phyloP scores from a whole-genome alignment of 2,113 vertebrate genomes.

The Boulengeromyrus knoepffleri region DNA sequence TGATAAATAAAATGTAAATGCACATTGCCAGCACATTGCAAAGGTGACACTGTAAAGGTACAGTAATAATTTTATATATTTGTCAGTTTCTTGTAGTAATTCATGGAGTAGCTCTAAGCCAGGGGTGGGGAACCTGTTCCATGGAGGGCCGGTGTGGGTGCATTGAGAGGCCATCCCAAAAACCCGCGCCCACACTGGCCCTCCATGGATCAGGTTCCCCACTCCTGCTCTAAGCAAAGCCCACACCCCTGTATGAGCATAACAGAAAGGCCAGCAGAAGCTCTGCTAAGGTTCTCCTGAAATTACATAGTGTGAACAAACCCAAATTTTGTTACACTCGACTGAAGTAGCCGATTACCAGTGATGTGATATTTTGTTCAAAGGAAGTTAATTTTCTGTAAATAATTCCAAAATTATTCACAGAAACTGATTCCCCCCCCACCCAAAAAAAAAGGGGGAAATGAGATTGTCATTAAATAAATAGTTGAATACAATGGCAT shows the following conservation, averaged over 20 bases:
- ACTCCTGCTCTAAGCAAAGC: neutral
- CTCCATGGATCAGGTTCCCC: no score
- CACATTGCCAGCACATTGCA: neutral
- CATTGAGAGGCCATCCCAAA: no score
- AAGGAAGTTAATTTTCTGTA: neutral
- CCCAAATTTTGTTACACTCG: neutral
- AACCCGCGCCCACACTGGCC: no score
- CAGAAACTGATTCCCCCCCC: neutral
- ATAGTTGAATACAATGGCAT: neutral
- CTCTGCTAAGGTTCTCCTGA: neutral
- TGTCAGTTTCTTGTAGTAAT: neutral
- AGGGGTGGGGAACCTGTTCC: no score
- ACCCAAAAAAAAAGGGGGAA: neutral
- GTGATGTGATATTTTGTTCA: neutral
- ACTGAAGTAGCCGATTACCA: neutral
- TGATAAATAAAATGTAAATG: neutral
- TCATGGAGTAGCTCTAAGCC: neutral
- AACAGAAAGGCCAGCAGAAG: neutral
- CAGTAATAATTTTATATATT: neutral
- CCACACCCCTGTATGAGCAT: neutral
- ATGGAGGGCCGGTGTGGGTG: no score
- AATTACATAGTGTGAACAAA: neutral
- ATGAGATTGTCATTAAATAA: neutral
- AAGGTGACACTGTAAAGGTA: neutral
- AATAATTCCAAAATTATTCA: neutral